Percentiles rank a stretch among this genome's conserved stretches.
phyloP scores from a whole-genome alignment of 2,888 invertebrate genomes.

The Agriotes lineatus region DNA sequence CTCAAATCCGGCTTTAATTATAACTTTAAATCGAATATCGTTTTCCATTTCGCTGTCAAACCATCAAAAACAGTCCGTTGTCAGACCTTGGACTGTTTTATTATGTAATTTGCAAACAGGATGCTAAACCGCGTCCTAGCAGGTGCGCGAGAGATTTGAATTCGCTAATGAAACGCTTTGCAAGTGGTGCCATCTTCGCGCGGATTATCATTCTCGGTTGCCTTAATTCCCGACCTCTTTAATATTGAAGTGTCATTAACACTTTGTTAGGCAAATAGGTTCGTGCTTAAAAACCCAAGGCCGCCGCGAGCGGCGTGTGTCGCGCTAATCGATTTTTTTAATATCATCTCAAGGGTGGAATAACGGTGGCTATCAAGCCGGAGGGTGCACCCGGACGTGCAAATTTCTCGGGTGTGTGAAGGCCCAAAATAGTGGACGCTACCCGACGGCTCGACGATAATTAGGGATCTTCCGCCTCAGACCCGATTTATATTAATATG shows the following conservation, averaged over 20 bases:
- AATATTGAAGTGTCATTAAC: conserved; percentile 12
- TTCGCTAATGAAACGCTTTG: conserved; percentile 17
- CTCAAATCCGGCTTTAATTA: too few species aligned
- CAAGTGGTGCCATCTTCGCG: conserved; percentile 9
- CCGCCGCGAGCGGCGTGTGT: conserved; percentile 6
- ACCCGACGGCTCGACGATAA: neutral
- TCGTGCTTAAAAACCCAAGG: conserved; percentile 20
- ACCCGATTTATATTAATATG: neutral
- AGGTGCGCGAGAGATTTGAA: conserved; percentile 16
- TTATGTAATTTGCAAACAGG: conserved; percentile 17
- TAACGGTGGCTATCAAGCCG: neutral
- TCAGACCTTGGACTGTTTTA: neutral
- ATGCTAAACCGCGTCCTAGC: conserved; percentile 3
- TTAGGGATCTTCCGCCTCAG: neutral
- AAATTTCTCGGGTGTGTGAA: conserved; percentile 1
- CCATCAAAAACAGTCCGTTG: neutral
- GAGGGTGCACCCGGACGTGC: conserved; percentile 5
- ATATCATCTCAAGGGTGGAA: conserved; percentile 22
- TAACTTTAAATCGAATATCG: too few species aligned
- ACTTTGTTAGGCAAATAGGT: conserved; percentile 19
- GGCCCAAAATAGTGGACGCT: neutral
- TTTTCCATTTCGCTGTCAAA: neutral
- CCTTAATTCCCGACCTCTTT: conserved; percentile 12
- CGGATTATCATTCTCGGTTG: conserved; percentile 17
- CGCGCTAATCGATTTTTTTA: conserved; percentile 21